Percentiles rank a stretch among this genome's conserved stretches.
Conservation (phyloP, 2,113 vertebrate genomes). For the Arizona elegans region DNA sequence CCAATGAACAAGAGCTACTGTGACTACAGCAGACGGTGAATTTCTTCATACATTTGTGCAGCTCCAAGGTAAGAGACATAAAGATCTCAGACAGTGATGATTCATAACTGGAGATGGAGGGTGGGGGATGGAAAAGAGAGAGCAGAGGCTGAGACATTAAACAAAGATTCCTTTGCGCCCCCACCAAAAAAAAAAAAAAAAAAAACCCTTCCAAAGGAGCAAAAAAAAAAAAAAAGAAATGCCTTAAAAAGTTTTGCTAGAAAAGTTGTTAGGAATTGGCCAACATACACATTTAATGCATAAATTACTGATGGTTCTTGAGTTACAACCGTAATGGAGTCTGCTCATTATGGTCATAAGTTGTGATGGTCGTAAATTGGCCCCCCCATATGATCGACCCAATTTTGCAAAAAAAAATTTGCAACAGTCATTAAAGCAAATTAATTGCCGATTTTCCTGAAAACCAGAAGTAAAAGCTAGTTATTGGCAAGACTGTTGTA, state of each 20-base stretch:
- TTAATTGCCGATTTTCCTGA: no score
- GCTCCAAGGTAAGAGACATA: not conserved
- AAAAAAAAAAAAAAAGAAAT: not conserved
- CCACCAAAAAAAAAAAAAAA: not conserved
- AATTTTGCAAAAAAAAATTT: not conserved
- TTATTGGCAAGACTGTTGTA: not conserved
- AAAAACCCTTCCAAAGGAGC: not conserved
- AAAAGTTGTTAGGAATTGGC: not conserved
- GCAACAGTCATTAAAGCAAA: no score
- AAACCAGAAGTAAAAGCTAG: not conserved
- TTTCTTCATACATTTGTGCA: not conserved
- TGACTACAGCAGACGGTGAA: accelerated
- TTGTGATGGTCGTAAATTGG: not conserved
- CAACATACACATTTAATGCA: not conserved
- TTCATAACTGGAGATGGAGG: not conserved
- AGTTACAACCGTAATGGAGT: not conserved
- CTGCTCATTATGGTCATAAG: not conserved
- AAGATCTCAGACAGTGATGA: not conserved
- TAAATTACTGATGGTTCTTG: not conserved
- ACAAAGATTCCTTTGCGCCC: not conserved
- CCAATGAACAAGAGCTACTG: not conserved
- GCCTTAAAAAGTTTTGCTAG: not conserved
- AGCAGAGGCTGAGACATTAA: not conserved
- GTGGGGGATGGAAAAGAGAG: not conserved
- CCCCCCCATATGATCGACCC: not conserved